Conservation (phyloP, 2,888 invertebrate genomes). For the Hydroisotoma schaefferi region DNA sequence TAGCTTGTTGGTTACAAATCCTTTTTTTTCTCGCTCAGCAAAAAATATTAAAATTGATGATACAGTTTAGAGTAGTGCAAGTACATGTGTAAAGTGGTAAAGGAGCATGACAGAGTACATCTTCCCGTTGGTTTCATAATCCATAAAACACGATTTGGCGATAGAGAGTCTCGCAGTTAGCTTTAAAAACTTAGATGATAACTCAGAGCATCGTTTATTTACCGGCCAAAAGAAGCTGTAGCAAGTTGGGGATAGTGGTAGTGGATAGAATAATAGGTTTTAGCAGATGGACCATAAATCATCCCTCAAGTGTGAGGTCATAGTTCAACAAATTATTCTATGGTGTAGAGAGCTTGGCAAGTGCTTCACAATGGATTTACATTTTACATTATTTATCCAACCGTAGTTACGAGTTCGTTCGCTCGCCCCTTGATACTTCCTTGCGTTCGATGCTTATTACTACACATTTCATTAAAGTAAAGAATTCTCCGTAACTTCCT, state of each 20-base stretch:
- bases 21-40: not conserved
- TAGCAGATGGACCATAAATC: constrained; percentile 37
- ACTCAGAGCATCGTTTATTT: constrained; percentile 13
- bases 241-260: not conserved
- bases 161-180: not conserved
- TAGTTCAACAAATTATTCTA: constrained; percentile 35
- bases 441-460: no score
- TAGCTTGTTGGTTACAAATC: not conserved
- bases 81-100: not conserved
- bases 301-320: constrained; percentile 32
- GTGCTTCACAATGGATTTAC: not conserved
- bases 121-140: constrained; percentile 8
- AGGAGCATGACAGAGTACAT: constrained; percentile 2
- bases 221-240: not conserved
- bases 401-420: no score
- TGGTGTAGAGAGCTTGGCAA: constrained; percentile 12
- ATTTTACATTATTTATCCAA: constrained; percentile 6
- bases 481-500: no score
- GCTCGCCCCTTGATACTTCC: no score
- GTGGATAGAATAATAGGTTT: constrained; percentile 32
- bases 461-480: constrained; percentile 1
- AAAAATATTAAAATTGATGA: not conserved
- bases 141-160: constrained; percentile 19
- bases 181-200: not conserved
- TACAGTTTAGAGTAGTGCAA: not conserved